Evolutionary conservation across 2,888 invertebrate species (phyloP).

Genomic region (Zhengitettix transpicula): DNA sequence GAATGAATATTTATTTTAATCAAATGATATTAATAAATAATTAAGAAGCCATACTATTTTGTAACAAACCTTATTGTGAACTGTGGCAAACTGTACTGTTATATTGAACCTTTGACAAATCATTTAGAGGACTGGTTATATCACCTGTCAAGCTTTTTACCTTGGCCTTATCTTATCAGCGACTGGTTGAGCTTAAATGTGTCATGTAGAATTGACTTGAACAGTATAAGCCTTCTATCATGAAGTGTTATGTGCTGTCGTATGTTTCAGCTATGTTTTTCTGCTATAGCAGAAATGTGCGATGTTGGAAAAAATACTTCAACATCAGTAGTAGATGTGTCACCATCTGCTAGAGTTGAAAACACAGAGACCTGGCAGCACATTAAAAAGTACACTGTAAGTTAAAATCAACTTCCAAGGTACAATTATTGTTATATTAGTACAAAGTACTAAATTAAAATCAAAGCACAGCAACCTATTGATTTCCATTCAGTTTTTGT

Average conservation of each 20-base stretch:
- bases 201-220: background rate
- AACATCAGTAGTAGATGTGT: too few relatives aligned
- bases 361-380: conserved; percentile 29
- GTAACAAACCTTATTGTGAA: too few relatives aligned
- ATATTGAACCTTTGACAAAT: too few relatives aligned
- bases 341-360: conserved; percentile 18
- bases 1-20: too few relatives aligned
- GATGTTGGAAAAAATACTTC: background rate
- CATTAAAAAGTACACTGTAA: conserved; percentile 29
- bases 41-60: too few relatives aligned
- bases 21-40: too few relatives aligned
- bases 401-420: conserved; percentile 6
- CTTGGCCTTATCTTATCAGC: background rate
- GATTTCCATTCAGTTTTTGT: too few relatives aligned
- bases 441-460: background rate
- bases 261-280: conserved; percentile 5
- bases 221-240: background rate
- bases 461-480: too few relatives aligned
- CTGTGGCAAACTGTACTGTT: too few relatives aligned
- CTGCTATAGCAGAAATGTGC: conserved; percentile 4
- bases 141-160: background rate
- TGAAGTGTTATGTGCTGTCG: background rate
- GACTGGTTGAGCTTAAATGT: background rate
- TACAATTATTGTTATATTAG: background rate
- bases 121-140: too few relatives aligned